A percentile compares a stretch with the other conserved stretches of the same genome.
Evolutionary conservation across 2,113 vertebrate species (phyloP).

Genomic region (Heterotilapia buettikoferi): DNA sequence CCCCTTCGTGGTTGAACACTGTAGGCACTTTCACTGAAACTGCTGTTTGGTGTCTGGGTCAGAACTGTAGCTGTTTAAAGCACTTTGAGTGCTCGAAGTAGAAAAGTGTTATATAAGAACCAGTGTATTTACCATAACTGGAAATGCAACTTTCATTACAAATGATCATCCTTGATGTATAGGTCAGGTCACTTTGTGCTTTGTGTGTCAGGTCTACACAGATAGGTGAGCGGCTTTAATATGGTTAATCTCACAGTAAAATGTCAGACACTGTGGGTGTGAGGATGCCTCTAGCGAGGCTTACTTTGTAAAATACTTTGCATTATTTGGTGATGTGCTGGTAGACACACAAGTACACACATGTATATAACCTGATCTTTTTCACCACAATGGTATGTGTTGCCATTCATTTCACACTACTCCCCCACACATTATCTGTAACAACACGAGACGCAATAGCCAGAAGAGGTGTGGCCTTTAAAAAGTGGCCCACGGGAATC

Average conservation of each 20-base stretch:
- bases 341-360: neutral
- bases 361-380: neutral
- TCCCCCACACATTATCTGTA: slow-evolving; percentile 20
- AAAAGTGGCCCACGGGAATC: neutral
- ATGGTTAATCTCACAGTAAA: neutral
- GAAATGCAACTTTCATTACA: neutral
- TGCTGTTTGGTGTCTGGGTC: neutral
- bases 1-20: neutral
- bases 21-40: neutral
- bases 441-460: neutral
- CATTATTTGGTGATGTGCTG: neutral
- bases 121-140: neutral
- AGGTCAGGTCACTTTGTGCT: neutral
- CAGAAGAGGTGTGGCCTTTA: slow-evolving; percentile 6
- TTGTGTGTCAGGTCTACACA: neutral
- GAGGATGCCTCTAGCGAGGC: neutral
- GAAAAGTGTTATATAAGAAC: neutral
- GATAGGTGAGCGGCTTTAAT: neutral
- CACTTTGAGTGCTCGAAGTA: neutral
- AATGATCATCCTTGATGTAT: neutral
- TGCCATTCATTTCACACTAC: slow-evolving; percentile 26
- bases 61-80: neutral
- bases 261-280: neutral
- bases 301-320: neutral
- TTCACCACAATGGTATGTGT: slow-evolving; percentile 26